Evolutionary conservation across 2,113 vertebrate species (phyloP).

Genomic region (Nanger granti): DNA sequence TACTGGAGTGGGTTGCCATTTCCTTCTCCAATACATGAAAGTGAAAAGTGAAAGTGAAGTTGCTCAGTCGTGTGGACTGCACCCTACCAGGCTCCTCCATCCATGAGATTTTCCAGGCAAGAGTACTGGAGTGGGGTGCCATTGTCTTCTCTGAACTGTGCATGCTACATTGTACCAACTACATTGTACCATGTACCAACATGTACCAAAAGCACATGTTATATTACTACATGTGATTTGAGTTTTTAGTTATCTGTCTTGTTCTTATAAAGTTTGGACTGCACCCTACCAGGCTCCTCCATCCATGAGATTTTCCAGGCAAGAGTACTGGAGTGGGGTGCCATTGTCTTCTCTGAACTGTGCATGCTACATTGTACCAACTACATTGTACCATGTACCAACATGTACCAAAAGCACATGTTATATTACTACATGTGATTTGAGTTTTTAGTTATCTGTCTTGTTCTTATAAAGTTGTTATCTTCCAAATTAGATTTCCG

Average conservation of each 20-base stretch:
- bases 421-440: neutral
- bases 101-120: no score
- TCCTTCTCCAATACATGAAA: no score
- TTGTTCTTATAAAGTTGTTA: neutral
- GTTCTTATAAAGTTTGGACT: neutral
- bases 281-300: no score
- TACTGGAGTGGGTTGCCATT: no score
- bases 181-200: neutral
- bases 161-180: neutral
- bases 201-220: neutral
- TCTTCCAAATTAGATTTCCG: constrained; percentile 14
- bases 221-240: neutral
- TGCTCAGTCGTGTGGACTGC: no score
- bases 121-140: no score
- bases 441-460: neutral
- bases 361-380: neutral
- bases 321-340: no score
- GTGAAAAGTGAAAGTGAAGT: no score
- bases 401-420: neutral
- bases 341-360: no score
- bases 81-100: no score
- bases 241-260: neutral
- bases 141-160: no score
- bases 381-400: neutral
- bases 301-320: no score